phyloP scores from a whole-genome alignment of 53 echinoderm and acorn worm genomes.

The Patiria pectinifera region DNA sequence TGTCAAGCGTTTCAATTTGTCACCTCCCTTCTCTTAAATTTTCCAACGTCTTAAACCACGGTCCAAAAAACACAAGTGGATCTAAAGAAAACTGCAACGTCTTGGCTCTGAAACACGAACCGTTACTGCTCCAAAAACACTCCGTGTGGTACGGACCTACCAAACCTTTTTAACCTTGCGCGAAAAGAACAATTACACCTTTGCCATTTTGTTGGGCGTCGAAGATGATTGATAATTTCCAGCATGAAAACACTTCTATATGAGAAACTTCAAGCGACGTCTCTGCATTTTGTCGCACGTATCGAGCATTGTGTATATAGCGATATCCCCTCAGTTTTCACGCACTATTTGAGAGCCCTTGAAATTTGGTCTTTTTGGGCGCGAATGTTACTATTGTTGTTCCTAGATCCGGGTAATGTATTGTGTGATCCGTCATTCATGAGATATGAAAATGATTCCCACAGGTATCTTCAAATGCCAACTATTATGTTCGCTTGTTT shows the following conservation, averaged over 20 bases:
- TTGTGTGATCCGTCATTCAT: no score
- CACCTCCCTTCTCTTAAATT: not conserved
- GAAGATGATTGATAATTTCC: constrained; percentile 52
- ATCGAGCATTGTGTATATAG: not conserved
- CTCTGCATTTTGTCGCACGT: not conserved
- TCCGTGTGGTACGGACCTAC: not conserved
- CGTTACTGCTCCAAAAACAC: not conserved
- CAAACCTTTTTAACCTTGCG: not conserved
- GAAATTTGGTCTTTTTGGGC: no score
- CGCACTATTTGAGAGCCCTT: no score
- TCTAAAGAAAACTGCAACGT: not conserved
- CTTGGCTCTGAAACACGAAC: not conserved
- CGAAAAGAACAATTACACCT: constrained; percentile 38
- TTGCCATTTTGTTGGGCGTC: constrained; percentile 32
- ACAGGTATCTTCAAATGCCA: no score
- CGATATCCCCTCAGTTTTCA: not conserved
- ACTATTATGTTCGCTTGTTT: no score
- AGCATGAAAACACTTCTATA: not conserved
- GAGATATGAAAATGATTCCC: no score
- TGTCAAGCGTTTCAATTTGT: not conserved
- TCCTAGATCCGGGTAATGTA: no score
- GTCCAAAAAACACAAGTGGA: not conserved
- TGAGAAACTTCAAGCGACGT: not conserved
- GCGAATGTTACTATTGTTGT: no score
- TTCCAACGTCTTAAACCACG: not conserved